Conservation (phyloP, 2,888 invertebrate species). For the Morpho achilles region DNA sequence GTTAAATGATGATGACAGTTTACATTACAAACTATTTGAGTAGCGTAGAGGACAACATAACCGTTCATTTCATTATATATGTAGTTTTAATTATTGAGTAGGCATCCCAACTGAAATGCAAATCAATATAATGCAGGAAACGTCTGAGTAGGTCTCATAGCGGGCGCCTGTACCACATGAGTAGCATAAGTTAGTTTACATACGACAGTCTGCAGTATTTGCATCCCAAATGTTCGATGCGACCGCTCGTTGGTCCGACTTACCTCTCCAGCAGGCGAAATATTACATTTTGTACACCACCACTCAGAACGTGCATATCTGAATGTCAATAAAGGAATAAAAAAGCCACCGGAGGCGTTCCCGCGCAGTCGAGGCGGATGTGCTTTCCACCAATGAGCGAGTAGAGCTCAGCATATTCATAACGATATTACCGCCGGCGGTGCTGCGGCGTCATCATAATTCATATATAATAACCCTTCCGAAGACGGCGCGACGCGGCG, state of each 20-base stretch:
- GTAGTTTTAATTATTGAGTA: slow-evolving; percentile 13
- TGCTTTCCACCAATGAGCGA: slow-evolving; percentile 75
- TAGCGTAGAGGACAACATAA: no score
- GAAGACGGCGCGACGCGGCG: slow-evolving; percentile 55
- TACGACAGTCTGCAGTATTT: slow-evolving; percentile 75
- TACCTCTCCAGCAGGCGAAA: slow-evolving; percentile 70
- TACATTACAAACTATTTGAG: no score
- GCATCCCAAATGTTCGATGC: slow-evolving; percentile 75
- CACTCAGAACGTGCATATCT: slow-evolving; percentile 75
- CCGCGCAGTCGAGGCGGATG: slow-evolving; percentile 71
- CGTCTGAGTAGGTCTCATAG: slow-evolving; percentile 78
- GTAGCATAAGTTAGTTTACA: slow-evolving; percentile 77
- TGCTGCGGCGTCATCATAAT: slow-evolving; percentile 76
- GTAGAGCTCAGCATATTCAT: slow-evolving; percentile 75
- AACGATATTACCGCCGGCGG: slow-evolving; percentile 77
- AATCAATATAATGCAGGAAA: slow-evolving; percentile 79
- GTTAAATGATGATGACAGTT: no score
- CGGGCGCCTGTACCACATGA: slow-evolving; percentile 71
- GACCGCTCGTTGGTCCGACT: slow-evolving; percentile 64
- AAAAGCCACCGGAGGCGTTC: slow-evolving; percentile 74
- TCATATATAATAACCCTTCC: slow-evolving; percentile 80
- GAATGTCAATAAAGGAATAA: slow-evolving; percentile 77
- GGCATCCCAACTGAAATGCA: slow-evolving; percentile 68
- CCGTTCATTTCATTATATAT: no score
- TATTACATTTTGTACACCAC: slow-evolving; percentile 77